Evolutionary conservation across 2,888 invertebrate species (phyloP).

Genomic region (Cephus runcator): DNA sequence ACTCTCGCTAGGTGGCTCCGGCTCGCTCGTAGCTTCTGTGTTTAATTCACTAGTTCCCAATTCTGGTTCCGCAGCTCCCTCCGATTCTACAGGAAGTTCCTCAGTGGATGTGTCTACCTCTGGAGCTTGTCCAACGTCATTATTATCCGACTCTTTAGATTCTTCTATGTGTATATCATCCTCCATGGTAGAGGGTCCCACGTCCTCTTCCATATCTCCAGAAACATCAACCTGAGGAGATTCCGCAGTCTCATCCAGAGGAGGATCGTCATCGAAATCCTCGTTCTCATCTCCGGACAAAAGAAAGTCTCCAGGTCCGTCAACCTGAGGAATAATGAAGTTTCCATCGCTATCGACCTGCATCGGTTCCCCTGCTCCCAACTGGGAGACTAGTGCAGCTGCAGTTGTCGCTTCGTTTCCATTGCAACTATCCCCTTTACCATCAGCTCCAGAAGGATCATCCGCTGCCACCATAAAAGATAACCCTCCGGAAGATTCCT

Average conservation of each 20-base stretch:
- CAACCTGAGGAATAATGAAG: conserved; percentile 61
- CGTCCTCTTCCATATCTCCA: conserved; percentile 41
- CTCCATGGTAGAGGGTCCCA: conserved; percentile 16
- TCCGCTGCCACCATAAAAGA: conserved; percentile 61
- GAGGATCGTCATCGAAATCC: conserved; percentile 16
- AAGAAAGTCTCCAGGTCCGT: conserved; percentile 53
- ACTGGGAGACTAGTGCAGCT: conserved; percentile 50
- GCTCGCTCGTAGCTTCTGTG: conserved; percentile 26
- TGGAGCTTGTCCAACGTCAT: neutral
- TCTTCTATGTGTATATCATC: neutral
- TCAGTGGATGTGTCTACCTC: neutral
- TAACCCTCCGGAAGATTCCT: conserved; percentile 57
- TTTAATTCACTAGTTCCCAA: conserved; percentile 17
- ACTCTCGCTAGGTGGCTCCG: conserved; percentile 27
- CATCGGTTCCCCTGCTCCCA: conserved; percentile 55
- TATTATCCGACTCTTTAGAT: neutral
- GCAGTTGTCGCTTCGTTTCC: conserved; percentile 56
- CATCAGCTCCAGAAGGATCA: conserved; percentile 44
- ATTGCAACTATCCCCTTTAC: conserved; percentile 60
- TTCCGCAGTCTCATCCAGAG: conserved; percentile 15
- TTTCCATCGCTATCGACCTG: conserved; percentile 61
- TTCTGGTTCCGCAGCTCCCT: conserved; percentile 21
- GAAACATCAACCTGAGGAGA: conserved; percentile 7
- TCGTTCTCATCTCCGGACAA: conserved; percentile 52
- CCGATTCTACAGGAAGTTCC: conserved; percentile 17